Base-by-base conservation (phyloP, 2,888 invertebrate species). In the Abrostola tripartita region DNA sequence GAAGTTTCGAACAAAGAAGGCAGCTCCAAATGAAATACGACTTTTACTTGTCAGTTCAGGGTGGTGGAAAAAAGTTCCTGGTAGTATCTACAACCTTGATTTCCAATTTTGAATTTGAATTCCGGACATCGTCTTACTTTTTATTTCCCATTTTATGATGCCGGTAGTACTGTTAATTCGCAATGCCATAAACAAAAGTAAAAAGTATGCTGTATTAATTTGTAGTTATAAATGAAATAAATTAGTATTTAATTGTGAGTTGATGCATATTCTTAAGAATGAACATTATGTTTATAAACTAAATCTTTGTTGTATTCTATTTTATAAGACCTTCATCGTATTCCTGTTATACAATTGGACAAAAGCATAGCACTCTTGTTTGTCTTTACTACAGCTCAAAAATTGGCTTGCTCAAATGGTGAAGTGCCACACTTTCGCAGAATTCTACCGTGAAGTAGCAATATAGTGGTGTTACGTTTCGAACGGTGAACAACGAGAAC, bases 1-100 rank as follows among this genome's bases (percentile, higher is more conserved):
- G 65, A 65, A 73, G 60, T 65, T 76, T 57, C 9, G 52, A 61
- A 76, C 65, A 73, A 71, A 76, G 74, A 72, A 72, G 57, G 37
- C 50, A 44, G 47, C 41, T 61, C 54, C 50, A 57, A 73, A 72
- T 68, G 61, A 68, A 74, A 65, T 68, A 74, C 59, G 65, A 76
- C 61, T 72, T 72, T 76, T 65, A 68, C 53, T 65, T 65, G 68
- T 47, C 73, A 72, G 58, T 37, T 62, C 72, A 55, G 57, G 57
- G 52, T 53, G 64, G 41, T 53, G 37, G 55, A 68, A 71, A 72
- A 71, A 71, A 58, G 56, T 64, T 52, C 54, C 24, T 0, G 7
- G 41, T 54, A 51, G 40, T 57, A 52, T 54, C 44, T 54, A 56
- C 47, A 74, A 60, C 49, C 52, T 61, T 47, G 14, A 56, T 54